phyloP scores from a whole-genome alignment of 2,888 invertebrate genomes.

The Mycogona germanica region DNA sequence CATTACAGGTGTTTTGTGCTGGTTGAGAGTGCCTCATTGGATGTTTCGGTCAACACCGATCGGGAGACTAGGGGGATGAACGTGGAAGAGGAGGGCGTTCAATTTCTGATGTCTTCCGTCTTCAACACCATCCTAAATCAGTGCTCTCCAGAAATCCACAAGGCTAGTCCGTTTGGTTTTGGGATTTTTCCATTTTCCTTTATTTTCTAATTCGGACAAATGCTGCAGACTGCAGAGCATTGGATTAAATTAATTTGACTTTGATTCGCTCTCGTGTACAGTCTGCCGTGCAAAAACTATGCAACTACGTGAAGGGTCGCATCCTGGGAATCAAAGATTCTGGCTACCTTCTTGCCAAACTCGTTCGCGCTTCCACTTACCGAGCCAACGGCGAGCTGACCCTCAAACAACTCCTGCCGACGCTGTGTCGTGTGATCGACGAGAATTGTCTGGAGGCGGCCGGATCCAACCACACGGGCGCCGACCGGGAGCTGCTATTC shows the following conservation, averaged over 20 bases:
- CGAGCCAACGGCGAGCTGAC: constrained; percentile 4
- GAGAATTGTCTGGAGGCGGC: constrained; percentile 1
- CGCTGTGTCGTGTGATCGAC: constrained; percentile 23
- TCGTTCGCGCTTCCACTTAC: constrained; percentile 46
- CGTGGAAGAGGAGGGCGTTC: constrained; percentile 43
- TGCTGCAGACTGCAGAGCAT: too few relatives aligned
- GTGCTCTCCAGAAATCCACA: constrained; percentile 50
- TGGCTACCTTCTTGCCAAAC: constrained; percentile 60
- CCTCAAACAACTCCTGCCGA: constrained; percentile 6
- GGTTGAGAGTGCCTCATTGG: constrained; percentile 35
- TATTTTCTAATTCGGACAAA: too few relatives aligned
- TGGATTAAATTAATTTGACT: too few relatives aligned
- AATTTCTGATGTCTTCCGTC: constrained; percentile 32
- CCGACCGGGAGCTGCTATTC: constrained; percentile 66
- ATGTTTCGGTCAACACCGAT: constrained; percentile 39
- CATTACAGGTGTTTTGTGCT: constrained; percentile 31
- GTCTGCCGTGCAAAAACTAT: constrained; percentile 60
- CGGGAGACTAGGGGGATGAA: constrained; percentile 42
- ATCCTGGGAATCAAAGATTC: constrained; percentile 75
- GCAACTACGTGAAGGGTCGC: constrained; percentile 52
- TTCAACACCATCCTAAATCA: constrained; percentile 56
- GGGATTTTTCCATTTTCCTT: too few relatives aligned
- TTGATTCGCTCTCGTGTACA: too few relatives aligned
- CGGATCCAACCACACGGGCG: constrained; percentile 33
- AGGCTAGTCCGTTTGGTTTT: constrained; percentile 27